Evolutionary conservation across 2,888 invertebrate species (phyloP).

Genomic region (Ophraella communa): DNA sequence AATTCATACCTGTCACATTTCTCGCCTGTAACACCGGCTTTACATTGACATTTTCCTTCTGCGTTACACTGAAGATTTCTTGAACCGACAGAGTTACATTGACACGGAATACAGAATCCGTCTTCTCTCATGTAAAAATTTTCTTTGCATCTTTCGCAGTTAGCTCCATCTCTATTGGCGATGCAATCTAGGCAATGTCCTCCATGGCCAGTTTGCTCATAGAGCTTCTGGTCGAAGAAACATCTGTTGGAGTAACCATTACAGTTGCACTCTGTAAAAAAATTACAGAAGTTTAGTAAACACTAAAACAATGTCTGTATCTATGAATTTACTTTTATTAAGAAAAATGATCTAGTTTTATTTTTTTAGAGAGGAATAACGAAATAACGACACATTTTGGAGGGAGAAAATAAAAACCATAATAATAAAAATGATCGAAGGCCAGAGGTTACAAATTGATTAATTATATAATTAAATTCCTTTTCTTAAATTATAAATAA

Average conservation of each 20-base stretch:
- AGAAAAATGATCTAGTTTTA: too few species aligned
- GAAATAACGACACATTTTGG: too few species aligned
- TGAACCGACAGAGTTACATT: slow-evolving; percentile 91
- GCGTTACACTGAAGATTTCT: slow-evolving; percentile 89
- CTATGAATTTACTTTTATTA: too few species aligned
- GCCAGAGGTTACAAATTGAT: too few species aligned
- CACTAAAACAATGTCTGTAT: too few species aligned
- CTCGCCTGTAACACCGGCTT: slow-evolving; percentile 81
- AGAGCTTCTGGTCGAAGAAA: slow-evolving; percentile 93
- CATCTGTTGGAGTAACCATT: slow-evolving; percentile 93
- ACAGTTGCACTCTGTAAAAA: slow-evolving; percentile 86
- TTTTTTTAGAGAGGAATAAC: too few species aligned
- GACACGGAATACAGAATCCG: slow-evolving; percentile 86
- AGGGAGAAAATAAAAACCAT: too few species aligned
- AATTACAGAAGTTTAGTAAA: too few species aligned
- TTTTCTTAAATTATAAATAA: too few species aligned
- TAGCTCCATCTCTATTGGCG: slow-evolving; percentile 92
- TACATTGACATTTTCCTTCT: slow-evolving; percentile 93
- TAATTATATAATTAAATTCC: too few species aligned
- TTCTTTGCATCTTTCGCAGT: slow-evolving; percentile 93
- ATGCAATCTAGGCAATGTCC: slow-evolving; percentile 95
- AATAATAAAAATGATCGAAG: too few species aligned
- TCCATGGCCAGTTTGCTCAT: slow-evolving; percentile 90
- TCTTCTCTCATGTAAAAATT: slow-evolving; percentile 88
- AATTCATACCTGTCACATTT: slow-evolving; percentile 75